Base-by-base conservation (phyloP, 2,113 vertebrate species). In the Corythoichthys intestinalis region DNA sequence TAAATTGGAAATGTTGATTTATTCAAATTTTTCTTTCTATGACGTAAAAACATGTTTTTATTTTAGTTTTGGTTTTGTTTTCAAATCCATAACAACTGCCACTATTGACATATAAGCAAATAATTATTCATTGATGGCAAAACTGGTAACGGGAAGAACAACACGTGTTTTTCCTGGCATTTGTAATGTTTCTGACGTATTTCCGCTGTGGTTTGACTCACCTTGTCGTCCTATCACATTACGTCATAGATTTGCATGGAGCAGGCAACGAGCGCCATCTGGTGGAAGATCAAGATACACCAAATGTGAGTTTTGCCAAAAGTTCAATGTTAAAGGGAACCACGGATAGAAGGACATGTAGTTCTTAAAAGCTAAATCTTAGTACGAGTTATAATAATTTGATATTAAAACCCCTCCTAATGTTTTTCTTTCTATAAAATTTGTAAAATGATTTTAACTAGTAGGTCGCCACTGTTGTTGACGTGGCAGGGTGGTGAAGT, bases 261-360 rank as follows among this genome's bases (percentile, higher is more conserved):
- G 28, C 39, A 63, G 73, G 41, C 12, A 35, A 15, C 35, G 65
- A 68, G 0, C 37, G 81, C 72, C 86, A 68, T 63, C 86, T 83
- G 58, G 81, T 72, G 87, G 84, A 17, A 1, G 1, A 39, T 4
- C 4, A 17, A 0, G 3, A 6, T 54, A n/a, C 48, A 6, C 44
- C 6, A 2, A 7, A 17, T 64, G n/a, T 48, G 9, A 44, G 41
- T 44, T 44, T 44, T 44, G 2, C 6, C 41, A 44, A 7, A 7
- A 44, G 41, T 44, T 44, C 3, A 44, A 44, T 8, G 9, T 44
- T 44, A 44, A 44, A 28, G 20, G 20, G 20, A 28, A 2, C 7
- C 41, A 41, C 7, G 7, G 6, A 44, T 44, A 44, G 6, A 44
- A 7, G 9, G 41, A 44, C 6, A 6, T 44, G 20, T 28, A 28